Percentiles rank a stretch among this genome's conserved stretches.
These are phyloP conservation scores for Aromia moschata DNA, from an alignment of 2,888 invertebrate species.

Conservation along the genomic window DNA sequence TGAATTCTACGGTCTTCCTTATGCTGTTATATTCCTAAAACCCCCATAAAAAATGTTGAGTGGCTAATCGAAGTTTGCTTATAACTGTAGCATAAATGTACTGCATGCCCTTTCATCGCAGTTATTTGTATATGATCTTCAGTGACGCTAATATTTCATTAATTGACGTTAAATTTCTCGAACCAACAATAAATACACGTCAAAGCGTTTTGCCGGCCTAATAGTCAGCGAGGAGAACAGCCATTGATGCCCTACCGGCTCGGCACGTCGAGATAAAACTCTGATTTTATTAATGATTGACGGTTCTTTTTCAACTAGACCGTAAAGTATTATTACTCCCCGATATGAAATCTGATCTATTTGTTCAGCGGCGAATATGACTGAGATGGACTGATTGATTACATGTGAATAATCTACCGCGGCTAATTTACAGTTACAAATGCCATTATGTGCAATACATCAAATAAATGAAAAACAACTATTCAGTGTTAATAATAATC, in stretches of 20 bases:
- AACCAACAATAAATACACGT: too few species aligned
- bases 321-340: conserved; percentile 43
- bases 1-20: too few species aligned
- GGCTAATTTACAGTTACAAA: conserved; percentile 16
- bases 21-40: too few species aligned
- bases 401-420: conserved; percentile 9
- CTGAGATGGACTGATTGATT: conserved; percentile 5
- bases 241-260: conserved; percentile 6
- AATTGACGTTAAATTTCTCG: too few species aligned
- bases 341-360: conserved; percentile 45
- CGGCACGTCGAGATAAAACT: conserved; percentile 26
- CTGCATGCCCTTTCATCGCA: too few species aligned
- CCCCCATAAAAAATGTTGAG: too few species aligned
- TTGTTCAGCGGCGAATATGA: conserved; percentile 20
- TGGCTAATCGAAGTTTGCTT: too few species aligned
- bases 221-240: too few species aligned
- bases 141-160: too few species aligned
- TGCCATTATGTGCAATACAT: conserved; percentile 2
- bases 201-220: too few species aligned
- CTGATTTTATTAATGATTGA: conserved; percentile 37
- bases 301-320: conserved; percentile 42
- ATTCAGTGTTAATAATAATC: not conserved
- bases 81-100: too few species aligned
- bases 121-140: too few species aligned
- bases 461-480: not conserved